These are phyloP conservation scores for Sisyra terminalis DNA, from an alignment of 2,888 invertebrate genomes.

Conservation along the genomic window DNA sequence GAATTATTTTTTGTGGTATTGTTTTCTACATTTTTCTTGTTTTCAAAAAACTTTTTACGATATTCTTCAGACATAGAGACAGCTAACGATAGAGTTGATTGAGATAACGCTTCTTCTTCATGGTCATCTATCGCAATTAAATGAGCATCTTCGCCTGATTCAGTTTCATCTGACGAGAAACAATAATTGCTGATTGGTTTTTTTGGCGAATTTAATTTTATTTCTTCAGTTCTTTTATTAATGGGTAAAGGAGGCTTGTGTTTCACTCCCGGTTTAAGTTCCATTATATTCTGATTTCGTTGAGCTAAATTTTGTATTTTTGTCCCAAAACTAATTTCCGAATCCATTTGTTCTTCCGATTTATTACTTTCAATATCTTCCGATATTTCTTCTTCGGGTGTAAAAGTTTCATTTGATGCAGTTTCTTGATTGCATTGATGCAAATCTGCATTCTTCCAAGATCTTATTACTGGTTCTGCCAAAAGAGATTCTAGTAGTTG, in stretches of 20 bases:
- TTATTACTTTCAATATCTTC: conserved; percentile 8
- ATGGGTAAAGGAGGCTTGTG: conserved; percentile 23
- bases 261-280: conserved; percentile 20
- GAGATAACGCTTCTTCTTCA: too few species aligned
- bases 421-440: conserved; percentile 5
- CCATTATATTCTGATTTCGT: conserved; percentile 9
- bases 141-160: background rate
- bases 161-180: background rate
- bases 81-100: too few species aligned
- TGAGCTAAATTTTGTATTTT: conserved; percentile 10
- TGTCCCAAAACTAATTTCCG: conserved; percentile 10
- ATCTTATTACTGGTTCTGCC: conserved; percentile 18
- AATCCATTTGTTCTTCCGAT: conserved; percentile 6
- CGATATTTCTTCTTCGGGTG: conserved; percentile 1
- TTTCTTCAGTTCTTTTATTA: conserved; percentile 15
- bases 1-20: too few species aligned
- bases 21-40: too few species aligned
- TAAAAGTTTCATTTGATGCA: background rate
- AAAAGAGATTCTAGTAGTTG: conserved; percentile 20
- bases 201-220: background rate
- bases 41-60: background rate
- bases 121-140: too few species aligned
- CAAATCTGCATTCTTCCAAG: conserved; percentile 7
- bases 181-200: background rate
- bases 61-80: conserved; percentile 3